Evolutionary conservation across 2,888 invertebrate genomes (phyloP), one percentile per base, ranked within the genome.

Genomic region (Melanargia galathea): DNA sequence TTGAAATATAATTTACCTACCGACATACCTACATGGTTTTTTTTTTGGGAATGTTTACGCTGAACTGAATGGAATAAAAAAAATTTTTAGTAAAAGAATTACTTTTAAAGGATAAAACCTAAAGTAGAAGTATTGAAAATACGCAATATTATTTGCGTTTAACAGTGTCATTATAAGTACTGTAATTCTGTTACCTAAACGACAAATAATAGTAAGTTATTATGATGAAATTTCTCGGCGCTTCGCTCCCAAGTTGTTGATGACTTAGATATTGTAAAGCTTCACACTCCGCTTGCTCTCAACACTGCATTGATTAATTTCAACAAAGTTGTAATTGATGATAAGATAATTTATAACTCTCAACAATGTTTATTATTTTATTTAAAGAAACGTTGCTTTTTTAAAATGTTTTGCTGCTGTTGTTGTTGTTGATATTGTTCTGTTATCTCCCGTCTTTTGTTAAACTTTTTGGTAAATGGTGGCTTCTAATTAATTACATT

Each of bases 211-310:
- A 65, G 7, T 30, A 30, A 30, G 63, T 63, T 65, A 63, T 57
- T 56, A 60, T 60, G 57, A 57, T 52, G 60, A 65, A 60, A 60
- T 65, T 60, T 60, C 65, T 40, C 46, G 57, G 16, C 45, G 51
- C 56, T 45, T 57, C 63, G 40, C 51, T 43, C 33, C 46, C 18
- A 56, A 52, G 52, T 55, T 54, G 52, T 57, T 60, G 62, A 60
- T 52, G 38, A 46, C 60, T 62, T 59, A 55, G 58, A 59, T 59
- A 54, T 59, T 65, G 48, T 59, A 65, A 65, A 58, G 65, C 62
- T 59, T 65, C 35, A 35, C 55, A 26, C 35, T 65, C 54, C 16
- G 52, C 54, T 64, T 64, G 20, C 30, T 46, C 38, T 24, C 20
- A 59, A 62, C 33, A 55, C 35, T 52, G 54, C 54, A 58, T 58